Percentiles rank a stretch among this genome's conserved stretches.
phyloP scores from a whole-genome alignment of 2,797 vertebrate species.

The Ceryle rudis region DNA sequence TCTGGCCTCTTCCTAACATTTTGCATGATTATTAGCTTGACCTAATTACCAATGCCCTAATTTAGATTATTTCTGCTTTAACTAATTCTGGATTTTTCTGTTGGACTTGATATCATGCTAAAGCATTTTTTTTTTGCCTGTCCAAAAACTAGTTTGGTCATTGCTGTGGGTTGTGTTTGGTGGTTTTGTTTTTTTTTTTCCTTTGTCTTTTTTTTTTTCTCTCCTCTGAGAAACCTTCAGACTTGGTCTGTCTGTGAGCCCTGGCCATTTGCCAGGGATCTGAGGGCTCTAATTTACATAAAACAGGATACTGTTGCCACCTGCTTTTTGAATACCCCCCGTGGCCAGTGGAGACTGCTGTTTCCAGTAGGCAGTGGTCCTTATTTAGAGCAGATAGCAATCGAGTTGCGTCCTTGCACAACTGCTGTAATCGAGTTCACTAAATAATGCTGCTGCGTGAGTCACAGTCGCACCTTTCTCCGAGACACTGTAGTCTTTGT shows the following conservation, averaged over 20 bases:
- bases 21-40: slow-evolving; percentile 55
- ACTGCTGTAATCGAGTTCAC: neutral
- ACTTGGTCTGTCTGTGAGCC: neutral
- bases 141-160: neutral
- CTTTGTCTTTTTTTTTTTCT: neutral
- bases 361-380: neutral
- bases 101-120: neutral
- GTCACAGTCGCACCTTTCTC: neutral
- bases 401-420: neutral
- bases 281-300: neutral
- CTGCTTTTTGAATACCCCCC: neutral
- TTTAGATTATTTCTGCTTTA: slow-evolving; percentile 52
- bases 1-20: neutral
- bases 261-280: neutral
- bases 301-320: neutral
- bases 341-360: neutral
- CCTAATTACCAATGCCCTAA: slow-evolving; percentile 54
- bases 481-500: neutral
- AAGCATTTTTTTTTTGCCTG: neutral
- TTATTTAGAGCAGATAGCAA: neutral
- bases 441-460: neutral
- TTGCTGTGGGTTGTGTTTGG: neutral
- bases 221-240: neutral
- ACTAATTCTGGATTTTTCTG: slow-evolving; percentile 24
- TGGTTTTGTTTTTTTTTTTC: too few species aligned